These are phyloP conservation scores for Euphydryas editha DNA, from an alignment of 2,888 invertebrate species.

Conservation along the genomic window DNA sequence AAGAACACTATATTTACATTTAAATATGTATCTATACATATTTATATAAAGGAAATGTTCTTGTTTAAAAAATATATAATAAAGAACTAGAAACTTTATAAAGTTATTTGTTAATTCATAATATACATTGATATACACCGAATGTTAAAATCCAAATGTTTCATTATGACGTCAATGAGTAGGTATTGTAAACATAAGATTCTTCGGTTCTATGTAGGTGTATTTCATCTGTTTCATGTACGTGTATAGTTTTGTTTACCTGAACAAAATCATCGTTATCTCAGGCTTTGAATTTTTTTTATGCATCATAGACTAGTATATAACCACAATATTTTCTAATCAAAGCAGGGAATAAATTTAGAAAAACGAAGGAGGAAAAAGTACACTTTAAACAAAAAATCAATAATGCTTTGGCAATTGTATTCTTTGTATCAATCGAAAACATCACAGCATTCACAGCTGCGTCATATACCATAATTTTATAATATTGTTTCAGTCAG, in stretches of 20 bases:
- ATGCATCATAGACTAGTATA: too few relatives aligned
- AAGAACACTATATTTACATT: too few relatives aligned
- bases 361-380: background rate
- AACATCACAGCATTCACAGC: too few relatives aligned
- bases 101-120: conserved; percentile 1
- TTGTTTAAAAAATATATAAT: background rate
- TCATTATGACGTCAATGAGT: conserved; percentile 30
- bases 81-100: background rate
- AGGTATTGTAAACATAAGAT: conserved; percentile 19
- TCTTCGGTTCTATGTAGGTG: conserved; percentile 14
- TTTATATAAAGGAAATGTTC: background rate
- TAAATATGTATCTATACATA: too few relatives aligned
- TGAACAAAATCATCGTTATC: conserved; percentile 15
- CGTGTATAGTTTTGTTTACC: conserved; percentile 13
- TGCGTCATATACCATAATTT: background rate
- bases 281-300: conserved; percentile 9
- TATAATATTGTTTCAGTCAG: background rate
- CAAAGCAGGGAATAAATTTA: too few relatives aligned
- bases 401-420: conserved; percentile 13
- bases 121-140: background rate
- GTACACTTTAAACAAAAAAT: background rate
- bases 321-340: too few relatives aligned
- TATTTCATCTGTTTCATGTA: conserved; percentile 19
- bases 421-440: conserved; percentile 7
- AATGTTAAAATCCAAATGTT: conserved; percentile 21